Base-by-base conservation (phyloP, 2,113 vertebrate genomes). In the Callipepla squamata region DNA sequence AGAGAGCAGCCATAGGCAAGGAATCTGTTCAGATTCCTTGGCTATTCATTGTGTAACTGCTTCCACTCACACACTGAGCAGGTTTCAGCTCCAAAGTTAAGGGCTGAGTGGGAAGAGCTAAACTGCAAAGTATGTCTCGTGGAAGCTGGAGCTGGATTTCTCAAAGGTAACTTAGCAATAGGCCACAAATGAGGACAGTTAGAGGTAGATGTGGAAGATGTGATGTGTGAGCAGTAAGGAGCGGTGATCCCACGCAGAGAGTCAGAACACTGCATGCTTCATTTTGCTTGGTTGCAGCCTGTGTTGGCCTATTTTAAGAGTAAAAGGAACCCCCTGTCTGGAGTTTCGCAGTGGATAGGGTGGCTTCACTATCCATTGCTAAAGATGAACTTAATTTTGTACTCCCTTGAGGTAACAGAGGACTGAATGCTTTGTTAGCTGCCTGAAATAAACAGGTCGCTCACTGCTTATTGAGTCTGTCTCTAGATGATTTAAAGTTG, bases 191-290 rank as follows among this genome's bases (percentile, higher is more conserved):
- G 48, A 13, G 26, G 59, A 6, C 7, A 23, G 53, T 44, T 17
- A 0, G 22, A 48, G 59, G 6, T 47, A 3, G n/a, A n/a, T n/a
- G n/a, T n/a, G 40, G 59, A 61, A 40, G 69, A 11, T 0, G 0
- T 1, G 69, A 13, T 0, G 0, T 1, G 5, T 15, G 48, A 73
- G 58, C 65, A 23, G 61, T 65, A 53, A 50, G 25, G 63, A 87
- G 25, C 11, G 5, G 15, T 17, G 62, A 28, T 76, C 28, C 32
- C 15, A 1, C 4, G 6, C 0, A 28, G 53, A 36, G 26, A 57
- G 13, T 26, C 30, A 65, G 40, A 85, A 12, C 50, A 72, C 19
- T 7, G 17, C 8, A 0, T 23, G 45, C 82, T 75, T 65, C 66
- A 34, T 85, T 75, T 61, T 72, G 44, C 77, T 78, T 11, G 22